These are phyloP conservation scores for Trematomus loennbergii DNA, from an alignment of 2,113 vertebrate species.

Conservation along the genomic window DNA sequence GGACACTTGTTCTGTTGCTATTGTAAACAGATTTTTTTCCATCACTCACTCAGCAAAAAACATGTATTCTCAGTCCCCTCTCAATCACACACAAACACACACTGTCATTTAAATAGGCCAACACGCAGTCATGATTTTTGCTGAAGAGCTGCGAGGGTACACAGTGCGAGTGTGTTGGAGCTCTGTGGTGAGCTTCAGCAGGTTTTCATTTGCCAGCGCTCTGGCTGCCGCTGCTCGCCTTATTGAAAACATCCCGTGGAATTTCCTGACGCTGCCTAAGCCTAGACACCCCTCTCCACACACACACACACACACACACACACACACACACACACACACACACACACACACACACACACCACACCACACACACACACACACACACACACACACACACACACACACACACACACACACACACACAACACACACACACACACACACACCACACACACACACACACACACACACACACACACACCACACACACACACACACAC, in stretches of 20 bases:
- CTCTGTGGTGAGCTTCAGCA: conserved; percentile 71
- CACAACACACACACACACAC: no score
- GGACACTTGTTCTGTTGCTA: conserved; percentile 40
- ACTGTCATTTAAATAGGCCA: conserved; percentile 2
- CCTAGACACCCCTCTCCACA: conserved; percentile 58
- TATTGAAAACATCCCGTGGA: conserved; percentile 86
- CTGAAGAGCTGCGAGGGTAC: conserved; percentile 18
- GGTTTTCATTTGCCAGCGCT: conserved; percentile 80
- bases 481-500: no score
- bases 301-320: conserved; percentile 4
- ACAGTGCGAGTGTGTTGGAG: conserved; percentile 40
- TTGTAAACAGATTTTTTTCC: conserved; percentile 52
- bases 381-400: no score
- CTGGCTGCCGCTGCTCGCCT: conserved; percentile 68
- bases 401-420: no score
- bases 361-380: conserved; percentile 5
- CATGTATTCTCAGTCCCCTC: not conserved
- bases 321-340: not conserved
- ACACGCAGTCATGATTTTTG: conserved; percentile 41
- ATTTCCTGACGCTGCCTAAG: conserved; percentile 81
- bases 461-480: no score
- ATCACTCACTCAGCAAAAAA: conserved; percentile 16
- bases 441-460: no score
- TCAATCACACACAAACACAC: conserved; percentile 3
- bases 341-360: conserved; percentile 2